These are phyloP conservation scores for Diorhabda carinulata DNA, from an alignment of 1,140 invertebrate genomes.

Conservation along the genomic window DNA sequence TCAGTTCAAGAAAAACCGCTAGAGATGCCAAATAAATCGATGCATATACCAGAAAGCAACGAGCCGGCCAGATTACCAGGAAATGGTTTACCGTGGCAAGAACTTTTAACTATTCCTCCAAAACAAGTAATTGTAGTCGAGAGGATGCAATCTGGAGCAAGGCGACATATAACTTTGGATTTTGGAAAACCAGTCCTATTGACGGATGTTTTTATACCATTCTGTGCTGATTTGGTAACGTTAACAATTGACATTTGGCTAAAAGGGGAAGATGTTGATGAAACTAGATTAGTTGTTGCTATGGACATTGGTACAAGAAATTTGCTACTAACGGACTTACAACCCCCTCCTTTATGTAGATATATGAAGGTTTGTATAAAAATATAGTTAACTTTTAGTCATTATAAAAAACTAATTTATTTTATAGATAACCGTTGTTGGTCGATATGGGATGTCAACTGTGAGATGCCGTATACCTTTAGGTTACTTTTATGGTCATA, in stretches of 20 bases:
- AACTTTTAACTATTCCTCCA: constrained; percentile 40
- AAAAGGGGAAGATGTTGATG: constrained; percentile 76
- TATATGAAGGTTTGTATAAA: constrained; percentile 71
- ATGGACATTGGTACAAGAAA: constrained; percentile 80
- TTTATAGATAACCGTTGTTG: constrained; percentile 72
- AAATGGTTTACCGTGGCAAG: constrained; percentile 39
- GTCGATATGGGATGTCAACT: constrained; percentile 84
- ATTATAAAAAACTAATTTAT: constrained; percentile 10
- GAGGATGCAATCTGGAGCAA: constrained; percentile 84
- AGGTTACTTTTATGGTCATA: constrained; percentile 89
- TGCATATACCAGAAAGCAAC: constrained; percentile 19
- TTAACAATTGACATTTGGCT: constrained; percentile 88
- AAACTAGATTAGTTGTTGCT: constrained; percentile 77
- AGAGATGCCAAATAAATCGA: constrained; percentile 39
- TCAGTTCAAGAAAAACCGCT: neutral
- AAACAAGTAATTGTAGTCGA: constrained; percentile 75
- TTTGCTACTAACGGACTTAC: constrained; percentile 80
- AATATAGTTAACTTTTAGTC: constrained; percentile 10
- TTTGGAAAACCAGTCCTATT: constrained; percentile 81
- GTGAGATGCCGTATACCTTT: constrained; percentile 85
- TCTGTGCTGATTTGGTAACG: constrained; percentile 80
- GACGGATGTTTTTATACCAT: constrained; percentile 84
- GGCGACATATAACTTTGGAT: constrained; percentile 84
- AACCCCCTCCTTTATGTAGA: constrained; percentile 81
- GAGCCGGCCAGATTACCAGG: neutral